Evolutionary conservation across 35 echinoderm and acorn worm genomes (phyloP), one percentile per base, ranked within the genome.

Genomic region (Eucidaris tribuloides): DNA sequence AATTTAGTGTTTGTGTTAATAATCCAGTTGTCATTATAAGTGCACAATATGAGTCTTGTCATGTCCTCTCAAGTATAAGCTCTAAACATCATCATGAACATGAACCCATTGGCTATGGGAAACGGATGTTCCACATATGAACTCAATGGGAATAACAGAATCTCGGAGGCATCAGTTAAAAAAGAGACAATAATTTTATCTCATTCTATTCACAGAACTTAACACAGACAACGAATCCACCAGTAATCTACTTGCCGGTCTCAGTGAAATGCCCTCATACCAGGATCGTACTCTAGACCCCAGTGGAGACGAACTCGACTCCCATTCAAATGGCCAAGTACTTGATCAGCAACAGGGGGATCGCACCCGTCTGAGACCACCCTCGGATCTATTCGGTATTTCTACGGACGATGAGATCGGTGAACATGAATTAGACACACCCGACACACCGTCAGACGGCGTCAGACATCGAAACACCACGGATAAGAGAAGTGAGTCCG

Each of bases 281-380:
- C 71, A 89, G 5, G 83, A 94, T 24, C 56, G 58, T 3, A 17
- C 80, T 74, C 35, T 83, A 33, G 92, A 89, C 46, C 87, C 52
- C 13, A 83, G 80, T 60, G 79, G 79, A 40, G 78, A 89, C 46
- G 80, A 89, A 76, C 63, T 89, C 5, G 91, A 94, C 24, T 57
- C 52, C 19, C 17, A 33, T 5, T 82, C 80, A 82, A 37, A 36
- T 22, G 68, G 68, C 37, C 38, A 44, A 7, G 2, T 74, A 52
- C 48, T 52, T 52, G 9, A 52, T 11, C 20, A 19, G 88, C 58
- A 18, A 36, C 13, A 64, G 27, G 5, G 19, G 5, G 34, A 77
- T 44, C 54, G 30, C 46, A 36, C 42, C 33, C 39, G 58, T 38
- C 40, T 80, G 23, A 15, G 31, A 40, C 45, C 35, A 23, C 25